A percentile compares a stretch with the other conserved stretches of the same genome.
These are phyloP conservation scores for Mustelus asterias DNA, from an alignment of 2,113 vertebrate species.

Conservation along the genomic window DNA sequence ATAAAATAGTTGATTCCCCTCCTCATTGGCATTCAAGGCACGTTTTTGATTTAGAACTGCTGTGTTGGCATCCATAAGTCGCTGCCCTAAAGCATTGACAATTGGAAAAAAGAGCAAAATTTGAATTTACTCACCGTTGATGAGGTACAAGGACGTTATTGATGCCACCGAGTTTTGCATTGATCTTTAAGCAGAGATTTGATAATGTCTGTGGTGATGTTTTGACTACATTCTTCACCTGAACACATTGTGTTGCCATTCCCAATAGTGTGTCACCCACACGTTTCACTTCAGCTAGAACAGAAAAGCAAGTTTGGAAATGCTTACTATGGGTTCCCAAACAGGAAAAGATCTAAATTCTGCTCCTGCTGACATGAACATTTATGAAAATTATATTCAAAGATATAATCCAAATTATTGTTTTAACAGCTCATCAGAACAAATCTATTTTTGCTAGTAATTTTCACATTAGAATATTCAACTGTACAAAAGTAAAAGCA, in stretches of 20 bases:
- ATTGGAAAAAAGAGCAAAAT: neutral
- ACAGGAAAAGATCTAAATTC: neutral
- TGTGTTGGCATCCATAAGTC: neutral
- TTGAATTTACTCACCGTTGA: conserved; percentile 71
- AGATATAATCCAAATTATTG: neutral
- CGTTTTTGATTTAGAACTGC: neutral
- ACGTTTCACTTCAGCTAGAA: conserved; percentile 89
- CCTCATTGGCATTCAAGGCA: neutral
- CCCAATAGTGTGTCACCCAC: conserved; percentile 94
- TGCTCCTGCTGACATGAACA: neutral
- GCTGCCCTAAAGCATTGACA: neutral
- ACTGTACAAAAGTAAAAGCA: neutral
- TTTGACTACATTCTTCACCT: conserved; percentile 98
- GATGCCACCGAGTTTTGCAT: conserved; percentile 95
- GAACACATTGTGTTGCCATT: conserved; percentile 97
- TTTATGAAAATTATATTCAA: neutral
- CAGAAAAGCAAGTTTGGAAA: neutral
- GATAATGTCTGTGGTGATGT: conserved; percentile 96
- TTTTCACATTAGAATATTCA: neutral
- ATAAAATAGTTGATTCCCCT: neutral
- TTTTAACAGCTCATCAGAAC: neutral
- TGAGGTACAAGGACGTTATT: conserved; percentile 98
- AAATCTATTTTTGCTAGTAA: neutral
- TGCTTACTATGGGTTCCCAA: neutral
- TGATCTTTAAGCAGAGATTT: conserved; percentile 98